These are phyloP conservation scores for Macrotrachela quadricornifera DNA, from an alignment of 1,140 invertebrate species.

Conservation along the genomic window DNA sequence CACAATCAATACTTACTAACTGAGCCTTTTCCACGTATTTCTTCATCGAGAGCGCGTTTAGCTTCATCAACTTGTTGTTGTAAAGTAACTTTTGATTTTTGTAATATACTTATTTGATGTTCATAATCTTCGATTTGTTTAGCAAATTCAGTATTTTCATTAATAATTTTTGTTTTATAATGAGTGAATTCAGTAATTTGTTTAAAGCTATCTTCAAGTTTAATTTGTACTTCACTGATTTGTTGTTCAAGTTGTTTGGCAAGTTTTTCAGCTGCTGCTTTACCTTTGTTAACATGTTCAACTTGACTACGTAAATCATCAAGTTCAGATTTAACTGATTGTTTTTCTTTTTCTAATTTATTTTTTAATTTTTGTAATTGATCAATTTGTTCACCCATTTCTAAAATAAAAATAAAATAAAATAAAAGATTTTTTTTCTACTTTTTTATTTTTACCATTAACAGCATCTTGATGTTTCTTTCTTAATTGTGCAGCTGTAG, in stretches of 20 bases:
- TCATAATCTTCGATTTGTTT: conserved; percentile 2
- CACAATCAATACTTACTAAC: no score
- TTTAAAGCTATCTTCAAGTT: conserved; percentile 50
- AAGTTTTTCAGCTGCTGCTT: conserved; percentile 82
- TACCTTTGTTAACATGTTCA: conserved; percentile 72
- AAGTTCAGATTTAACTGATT: conserved; percentile 57
- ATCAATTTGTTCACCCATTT: no score
- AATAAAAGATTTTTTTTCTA: no score
- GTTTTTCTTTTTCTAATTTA: conserved; percentile 8
- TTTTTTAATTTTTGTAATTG: no score
- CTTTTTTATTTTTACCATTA: conserved; percentile 71
- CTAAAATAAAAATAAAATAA: no score
- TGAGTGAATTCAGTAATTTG: background rate
- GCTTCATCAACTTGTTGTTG: conserved; percentile 11
- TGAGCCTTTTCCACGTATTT: conserved; percentile 11
- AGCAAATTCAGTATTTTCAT: conserved; percentile 6
- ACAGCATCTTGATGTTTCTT: conserved; percentile 99
- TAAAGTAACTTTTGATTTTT: conserved; percentile 2
- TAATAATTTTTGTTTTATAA: background rate
- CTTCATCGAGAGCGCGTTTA: conserved; percentile 23
- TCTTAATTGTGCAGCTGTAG: conserved; percentile 70
- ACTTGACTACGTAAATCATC: conserved; percentile 66
- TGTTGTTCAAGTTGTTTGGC: conserved; percentile 82
- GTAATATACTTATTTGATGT: conserved; percentile 4
- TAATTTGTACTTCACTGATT: conserved; percentile 74